Evolutionary conservation across 2,113 vertebrate genomes (phyloP).

Genomic region (Podiceps cristatus): DNA sequence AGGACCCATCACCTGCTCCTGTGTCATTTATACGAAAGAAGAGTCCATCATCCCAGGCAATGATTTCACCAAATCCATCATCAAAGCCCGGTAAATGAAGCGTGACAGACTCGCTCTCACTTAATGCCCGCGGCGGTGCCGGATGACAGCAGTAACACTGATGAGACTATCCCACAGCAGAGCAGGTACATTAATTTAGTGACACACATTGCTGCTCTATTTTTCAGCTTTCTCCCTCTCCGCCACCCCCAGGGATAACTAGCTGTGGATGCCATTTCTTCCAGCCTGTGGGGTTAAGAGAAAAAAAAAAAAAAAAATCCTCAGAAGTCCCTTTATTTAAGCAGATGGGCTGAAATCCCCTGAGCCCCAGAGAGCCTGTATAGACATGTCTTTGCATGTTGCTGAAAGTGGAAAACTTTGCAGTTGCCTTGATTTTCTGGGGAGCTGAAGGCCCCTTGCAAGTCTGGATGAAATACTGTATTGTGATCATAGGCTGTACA

Average conservation of each 20-base stretch:
- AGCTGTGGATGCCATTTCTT: background rate
- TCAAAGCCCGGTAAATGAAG: conserved; percentile 59
- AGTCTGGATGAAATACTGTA: conserved; percentile 15
- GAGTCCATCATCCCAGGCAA: conserved; percentile 17
- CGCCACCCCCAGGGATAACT: background rate
- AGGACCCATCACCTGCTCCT: background rate
- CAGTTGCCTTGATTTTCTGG: background rate
- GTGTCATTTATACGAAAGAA: conserved; percentile 9
- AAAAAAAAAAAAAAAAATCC: background rate
- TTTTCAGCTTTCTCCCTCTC: background rate
- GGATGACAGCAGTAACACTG: conserved; percentile 42
- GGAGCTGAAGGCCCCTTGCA: background rate
- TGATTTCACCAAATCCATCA: conserved; percentile 37
- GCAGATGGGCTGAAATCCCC: conserved; percentile 5
- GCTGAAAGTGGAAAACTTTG: background rate
- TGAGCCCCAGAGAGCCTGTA: background rate
- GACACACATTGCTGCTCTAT: conserved; percentile 1
- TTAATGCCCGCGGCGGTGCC: background rate
- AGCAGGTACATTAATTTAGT: conserved; percentile 49
- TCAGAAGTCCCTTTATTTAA: conserved; percentile 30
- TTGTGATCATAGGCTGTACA: conserved; percentile 26
- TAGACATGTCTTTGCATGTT: background rate
- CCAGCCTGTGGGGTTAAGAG: background rate
- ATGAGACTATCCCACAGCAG: conserved; percentile 33
- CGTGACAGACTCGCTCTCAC: conserved; percentile 46